Evolutionary conservation across 2,888 invertebrate species (phyloP).

Genomic region (Holacanthella duospinosa): DNA sequence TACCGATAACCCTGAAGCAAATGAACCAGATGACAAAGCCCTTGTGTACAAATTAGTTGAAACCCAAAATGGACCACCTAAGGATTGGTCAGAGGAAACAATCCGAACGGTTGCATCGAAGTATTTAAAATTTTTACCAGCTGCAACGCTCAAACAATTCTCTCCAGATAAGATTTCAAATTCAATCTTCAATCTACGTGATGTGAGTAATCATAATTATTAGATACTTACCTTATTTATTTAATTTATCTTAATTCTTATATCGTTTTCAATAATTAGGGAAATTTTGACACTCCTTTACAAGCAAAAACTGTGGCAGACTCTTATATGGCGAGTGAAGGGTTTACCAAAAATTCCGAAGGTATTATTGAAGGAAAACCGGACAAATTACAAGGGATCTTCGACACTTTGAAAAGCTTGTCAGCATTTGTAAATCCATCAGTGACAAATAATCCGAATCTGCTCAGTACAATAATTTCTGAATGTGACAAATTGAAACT

Average conservation of each 20-base stretch:
- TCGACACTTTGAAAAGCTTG: constrained; percentile 14
- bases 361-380: constrained; percentile 6
- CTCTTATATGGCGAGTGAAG: constrained; percentile 19
- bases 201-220: constrained; percentile 12
- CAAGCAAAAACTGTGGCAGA: constrained; percentile 33
- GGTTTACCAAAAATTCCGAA: constrained; percentile 17
- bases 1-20: constrained; percentile 10
- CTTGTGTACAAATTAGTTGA: constrained; percentile 27
- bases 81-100: constrained; percentile 18
- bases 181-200: constrained; percentile 18
- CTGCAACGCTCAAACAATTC: constrained; percentile 20
- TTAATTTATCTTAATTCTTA: not conserved
- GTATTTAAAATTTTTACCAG: constrained; percentile 22
- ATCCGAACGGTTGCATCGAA: constrained; percentile 6
- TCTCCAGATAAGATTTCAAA: constrained; percentile 18
- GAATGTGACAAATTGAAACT: constrained; percentile 28
- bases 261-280: constrained; percentile 11
- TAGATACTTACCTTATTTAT: not conserved
- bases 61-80: constrained; percentile 25
- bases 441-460: constrained; percentile 14
- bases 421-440: constrained; percentile 31
- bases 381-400: not conserved
- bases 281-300: constrained; percentile 27
- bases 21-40: constrained; percentile 34
- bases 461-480: constrained; percentile 19